Evolutionary conservation across 2,113 vertebrate genomes (phyloP).

Genomic region (Corydoras maculifer): DNA sequence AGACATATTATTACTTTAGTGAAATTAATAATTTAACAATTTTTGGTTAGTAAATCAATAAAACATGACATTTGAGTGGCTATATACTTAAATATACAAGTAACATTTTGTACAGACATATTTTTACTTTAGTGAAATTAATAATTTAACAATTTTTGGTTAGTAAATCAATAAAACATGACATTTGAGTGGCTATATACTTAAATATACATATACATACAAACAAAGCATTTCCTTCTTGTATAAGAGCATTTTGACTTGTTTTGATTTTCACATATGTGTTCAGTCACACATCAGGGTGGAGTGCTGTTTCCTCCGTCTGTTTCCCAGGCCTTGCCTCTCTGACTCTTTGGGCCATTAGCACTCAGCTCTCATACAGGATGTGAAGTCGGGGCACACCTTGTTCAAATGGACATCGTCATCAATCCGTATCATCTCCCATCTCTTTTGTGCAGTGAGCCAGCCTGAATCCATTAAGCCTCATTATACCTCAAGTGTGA

Average conservation of each 20-base stretch:
- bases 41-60: no score
- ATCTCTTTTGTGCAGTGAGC: constrained; percentile 19
- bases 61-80: no score
- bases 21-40: no score
- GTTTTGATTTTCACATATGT: neutral
- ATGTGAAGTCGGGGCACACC: constrained; percentile 22
- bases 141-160: no score
- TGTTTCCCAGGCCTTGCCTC: constrained; percentile 54
- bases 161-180: no score
- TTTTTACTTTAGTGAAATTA: no score
- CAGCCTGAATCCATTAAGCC: constrained; percentile 29
- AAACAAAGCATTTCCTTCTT: no score
- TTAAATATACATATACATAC: no score
- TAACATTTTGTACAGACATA: no score
- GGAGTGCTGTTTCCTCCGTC: constrained; percentile 66
- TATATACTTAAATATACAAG: no score
- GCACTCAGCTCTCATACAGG: constrained; percentile 17
- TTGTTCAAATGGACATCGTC: constrained; percentile 13
- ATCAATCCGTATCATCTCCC: constrained; percentile 12
- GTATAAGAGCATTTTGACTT: neutral
- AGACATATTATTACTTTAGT: no score
- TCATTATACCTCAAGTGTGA: constrained; percentile 14
- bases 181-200: no score
- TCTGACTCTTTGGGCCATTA: constrained; percentile 29
- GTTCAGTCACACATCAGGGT: constrained; percentile 52